A percentile compares a stretch with the other conserved stretches of the same genome.
phyloP scores from a whole-genome alignment of 2,888 invertebrate genomes.

The Drosophila peninsularis region DNA sequence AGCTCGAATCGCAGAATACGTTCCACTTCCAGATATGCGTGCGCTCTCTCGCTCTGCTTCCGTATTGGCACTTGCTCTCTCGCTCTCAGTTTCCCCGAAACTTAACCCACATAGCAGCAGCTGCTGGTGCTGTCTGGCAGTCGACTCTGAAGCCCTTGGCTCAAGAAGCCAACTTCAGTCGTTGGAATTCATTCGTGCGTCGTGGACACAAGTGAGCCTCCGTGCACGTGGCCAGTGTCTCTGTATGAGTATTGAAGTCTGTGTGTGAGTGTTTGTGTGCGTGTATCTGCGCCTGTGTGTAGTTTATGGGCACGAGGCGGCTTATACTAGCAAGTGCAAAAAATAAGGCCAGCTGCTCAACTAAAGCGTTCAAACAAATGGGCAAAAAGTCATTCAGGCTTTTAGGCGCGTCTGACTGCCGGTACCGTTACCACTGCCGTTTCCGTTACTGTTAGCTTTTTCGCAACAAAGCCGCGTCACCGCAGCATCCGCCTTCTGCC shows the following conservation, averaged over 20 bases:
- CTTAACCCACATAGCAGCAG: slow-evolving; percentile 59
- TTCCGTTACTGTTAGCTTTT: not conserved
- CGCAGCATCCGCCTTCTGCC: slow-evolving; percentile 9
- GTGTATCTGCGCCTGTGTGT: slow-evolving; percentile 3
- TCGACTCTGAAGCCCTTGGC: slow-evolving; percentile 22
- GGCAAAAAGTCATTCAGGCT: slow-evolving; percentile 28
- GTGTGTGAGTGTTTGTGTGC: slow-evolving; percentile 12
- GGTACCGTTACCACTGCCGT: not conserved
- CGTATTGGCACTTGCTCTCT: not conserved
- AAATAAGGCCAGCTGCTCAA: slow-evolving; percentile 21
- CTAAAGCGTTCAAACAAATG: slow-evolving; percentile 31
- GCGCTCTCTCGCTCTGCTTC: not conserved
- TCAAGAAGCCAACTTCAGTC: slow-evolving; percentile 70
- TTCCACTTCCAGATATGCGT: slow-evolving; percentile 65
- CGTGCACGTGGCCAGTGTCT: slow-evolving; percentile 25
- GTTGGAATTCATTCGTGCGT: slow-evolving; percentile 82
- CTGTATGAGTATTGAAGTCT: slow-evolving; percentile 10
- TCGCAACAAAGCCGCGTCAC: not conserved
- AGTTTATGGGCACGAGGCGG: slow-evolving; percentile 28
- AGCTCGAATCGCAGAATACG: slow-evolving; percentile 34
- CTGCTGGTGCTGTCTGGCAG: slow-evolving; percentile 7
- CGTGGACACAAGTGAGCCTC: slow-evolving; percentile 67
- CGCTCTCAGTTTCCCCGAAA: slow-evolving; percentile 13
- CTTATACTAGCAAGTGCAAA: slow-evolving; percentile 23
- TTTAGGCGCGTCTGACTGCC: not conserved